Base-by-base conservation (phyloP, 2,888 invertebrate species). In the Tubulanus polymorphus region DNA sequence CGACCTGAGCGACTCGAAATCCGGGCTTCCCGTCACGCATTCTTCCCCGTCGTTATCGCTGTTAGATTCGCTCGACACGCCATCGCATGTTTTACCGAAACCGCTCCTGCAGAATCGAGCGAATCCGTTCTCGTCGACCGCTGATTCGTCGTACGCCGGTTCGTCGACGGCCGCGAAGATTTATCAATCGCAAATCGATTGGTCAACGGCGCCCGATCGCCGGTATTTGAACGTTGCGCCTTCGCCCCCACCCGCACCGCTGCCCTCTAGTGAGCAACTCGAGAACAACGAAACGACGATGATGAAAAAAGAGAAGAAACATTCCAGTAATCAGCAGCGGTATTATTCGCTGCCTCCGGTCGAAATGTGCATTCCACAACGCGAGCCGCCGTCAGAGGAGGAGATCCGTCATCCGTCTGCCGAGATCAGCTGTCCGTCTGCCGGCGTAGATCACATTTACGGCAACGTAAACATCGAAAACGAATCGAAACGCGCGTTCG, bases 401-500 rank as follows among this genome's bases (percentile, higher is more conserved):
- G n/a, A n/a, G n/a, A n/a, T n/a, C n/a, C n/a, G n/a, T n/a, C n/a
- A n/a, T n/a, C n/a, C n/a, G n/a, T n/a, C n/a, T n/a, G n/a, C n/a
- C n/a, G n/a, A n/a, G n/a, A n/a, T n/a, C n/a, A n/a, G n/a, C n/a
- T n/a, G n/a, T n/a, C n/a, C n/a, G n/a, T n/a, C n/a, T n/a, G n/a
- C n/a, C n/a, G n/a, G n/a, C n/a, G n/a, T n/a, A n/a, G n/a, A n/a
- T n/a, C n/a, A n/a, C 35, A 37, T 20, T 26, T 45, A 37, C 37
- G 18, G 45, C 57, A 23, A 64, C 65, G 52, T 72, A 71, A 30
- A 56, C 74, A 15, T 75, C 76, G 32, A 20, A 3, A 18, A 41
- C 6, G 3, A 23, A 41, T 20, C 18, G 6, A 5, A 18, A 8
- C 18, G 23, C 61, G 80, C 80, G 23, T 81, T 81, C 68, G 79